Evolutionary conservation across 2,888 invertebrate species (phyloP), one percentile per base, ranked within the genome.

Genomic region (Odontocerum albicorne): DNA sequence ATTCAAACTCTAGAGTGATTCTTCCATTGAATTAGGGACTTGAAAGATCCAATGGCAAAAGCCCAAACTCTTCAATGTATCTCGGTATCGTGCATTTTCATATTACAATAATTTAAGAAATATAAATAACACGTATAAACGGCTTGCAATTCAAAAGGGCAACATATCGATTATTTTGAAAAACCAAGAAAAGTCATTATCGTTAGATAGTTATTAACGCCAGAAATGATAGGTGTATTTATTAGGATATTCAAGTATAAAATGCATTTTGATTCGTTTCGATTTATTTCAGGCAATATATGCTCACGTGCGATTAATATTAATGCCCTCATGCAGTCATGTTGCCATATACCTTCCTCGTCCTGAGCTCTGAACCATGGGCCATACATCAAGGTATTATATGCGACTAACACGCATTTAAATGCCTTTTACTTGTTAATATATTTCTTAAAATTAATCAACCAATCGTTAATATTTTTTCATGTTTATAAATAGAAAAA

Each of bases 301-400:
- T 31, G 32, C 20, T 27, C 33, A 50, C 32, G 21, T 33, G 49
- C 43, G 55, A 55, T 55, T 22, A 44, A 49, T 55, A 39, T 55
- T 49, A 44, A 55, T 49, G 49, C 44, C 22, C 22, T 31, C 20
- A 47, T 32, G 17, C 17, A 21, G 36, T 49, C 27, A 13, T 49
- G 49, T 49, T 46, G 36, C 31, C 27, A 17, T 39, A 16, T 49
- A 13, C 35, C 31, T 54, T 44, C 27, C 55, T 32, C 33, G 50
- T 19, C 38, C 22, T 50, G 50, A 36, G 40, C 45, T 50, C 45
- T 46, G 50, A 49, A 45, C 50, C 45, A 21, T n/a, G 33, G 15
- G 38, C 51, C 50, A 55, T 55, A 51, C 40, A 55, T 55, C 55
- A 55, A 38, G 15, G 50, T 39, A 39, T 55, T 52, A 55, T 55